Conservation (phyloP, 2,888 invertebrate species). For the Pristionchus fissidentatus region DNA sequence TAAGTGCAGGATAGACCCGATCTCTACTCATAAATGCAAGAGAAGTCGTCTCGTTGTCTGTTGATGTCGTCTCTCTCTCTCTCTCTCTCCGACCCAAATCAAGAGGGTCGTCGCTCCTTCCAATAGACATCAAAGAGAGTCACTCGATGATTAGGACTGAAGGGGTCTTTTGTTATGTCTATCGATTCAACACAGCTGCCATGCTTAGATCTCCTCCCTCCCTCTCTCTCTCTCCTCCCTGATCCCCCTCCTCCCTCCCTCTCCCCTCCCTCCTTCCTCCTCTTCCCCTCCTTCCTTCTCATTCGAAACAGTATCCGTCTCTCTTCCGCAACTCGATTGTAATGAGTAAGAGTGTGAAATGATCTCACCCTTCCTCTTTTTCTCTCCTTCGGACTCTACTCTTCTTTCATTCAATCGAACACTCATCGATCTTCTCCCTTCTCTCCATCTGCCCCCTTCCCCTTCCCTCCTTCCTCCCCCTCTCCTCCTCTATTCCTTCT, state of each 20-base stretch:
- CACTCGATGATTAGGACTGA: not conserved
- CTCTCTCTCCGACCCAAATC: not conserved
- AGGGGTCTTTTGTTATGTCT: conserved; percentile 2
- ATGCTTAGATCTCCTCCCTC: conserved; percentile 10
- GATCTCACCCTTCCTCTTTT: not conserved
- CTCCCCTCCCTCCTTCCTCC: not conserved
- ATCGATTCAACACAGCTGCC: conserved; percentile 23
- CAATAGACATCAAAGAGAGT: not conserved
- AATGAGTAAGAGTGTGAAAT: not conserved
- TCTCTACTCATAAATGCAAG: not conserved
- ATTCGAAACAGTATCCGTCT: not conserved
- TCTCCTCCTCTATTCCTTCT: not conserved
- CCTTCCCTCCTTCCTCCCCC: not conserved
- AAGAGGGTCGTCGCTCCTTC: not conserved
- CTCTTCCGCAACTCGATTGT: not conserved
- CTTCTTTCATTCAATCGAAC: not conserved
- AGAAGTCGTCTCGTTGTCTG: not conserved
- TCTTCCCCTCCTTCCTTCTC: not conserved
- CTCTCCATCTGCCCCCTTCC: not conserved
- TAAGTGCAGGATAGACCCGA: not conserved
- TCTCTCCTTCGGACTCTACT: not conserved
- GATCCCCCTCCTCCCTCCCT: not conserved
- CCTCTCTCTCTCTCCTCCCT: not conserved
- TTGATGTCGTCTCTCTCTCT: not conserved
- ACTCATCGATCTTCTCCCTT: not conserved